Evolutionary conservation across 2,113 vertebrate genomes (phyloP).

Genomic region (Spermophilus dauricus): DNA sequence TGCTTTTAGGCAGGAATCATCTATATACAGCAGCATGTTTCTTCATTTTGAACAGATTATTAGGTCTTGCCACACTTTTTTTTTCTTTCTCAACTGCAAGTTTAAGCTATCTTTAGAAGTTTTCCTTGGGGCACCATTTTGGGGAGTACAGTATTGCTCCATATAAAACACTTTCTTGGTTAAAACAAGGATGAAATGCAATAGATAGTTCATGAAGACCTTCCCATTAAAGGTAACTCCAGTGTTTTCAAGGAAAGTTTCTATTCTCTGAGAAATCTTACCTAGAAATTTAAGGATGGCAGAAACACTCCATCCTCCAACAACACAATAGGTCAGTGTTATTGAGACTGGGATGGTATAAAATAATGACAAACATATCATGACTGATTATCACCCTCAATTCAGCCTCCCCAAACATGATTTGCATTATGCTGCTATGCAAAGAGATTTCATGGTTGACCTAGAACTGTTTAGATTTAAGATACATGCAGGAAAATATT

Average conservation of each 20-base stretch:
- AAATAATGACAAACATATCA: conserved; percentile 35
- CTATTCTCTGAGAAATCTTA: conserved; percentile 6
- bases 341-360: neutral
- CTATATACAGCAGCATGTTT: neutral
- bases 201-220: neutral
- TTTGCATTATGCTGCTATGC: neutral
- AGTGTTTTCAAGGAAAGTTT: neutral
- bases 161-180: conserved; percentile 24
- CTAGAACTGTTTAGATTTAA: conserved; percentile 40
- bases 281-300: conserved; percentile 14
- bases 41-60: conserved; percentile 39
- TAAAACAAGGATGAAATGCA: conserved; percentile 26
- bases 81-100: conserved; percentile 47
- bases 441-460: conserved; percentile 17
- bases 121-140: neutral
- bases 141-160: neutral
- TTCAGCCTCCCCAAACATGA: neutral
- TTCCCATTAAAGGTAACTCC: neutral
- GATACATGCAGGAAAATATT: conserved; percentile 14
- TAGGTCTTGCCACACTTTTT: conserved; percentile 4
- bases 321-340: neutral
- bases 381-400: neutral
- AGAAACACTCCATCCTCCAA: conserved; percentile 1
- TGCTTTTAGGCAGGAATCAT: neutral
- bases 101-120: conserved; percentile 54